Evolutionary conservation across 1,140 invertebrate genomes (phyloP), one percentile per base, ranked within the genome.

Genomic region (Pseudomyrmex gracilis): DNA sequence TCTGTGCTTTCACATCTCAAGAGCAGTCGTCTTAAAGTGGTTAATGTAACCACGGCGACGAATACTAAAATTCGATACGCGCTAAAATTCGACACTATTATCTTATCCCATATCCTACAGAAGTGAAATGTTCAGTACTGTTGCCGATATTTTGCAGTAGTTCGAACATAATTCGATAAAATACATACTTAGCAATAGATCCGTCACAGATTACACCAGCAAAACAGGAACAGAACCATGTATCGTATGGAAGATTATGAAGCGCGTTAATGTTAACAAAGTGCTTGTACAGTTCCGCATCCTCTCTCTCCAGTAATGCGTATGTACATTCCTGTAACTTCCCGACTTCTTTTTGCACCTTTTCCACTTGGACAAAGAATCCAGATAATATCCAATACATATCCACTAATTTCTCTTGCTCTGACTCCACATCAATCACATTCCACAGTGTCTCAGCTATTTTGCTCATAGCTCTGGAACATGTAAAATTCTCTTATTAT

Each of bases 101-200:
- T 94, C 95, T 98, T 98, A 90, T 98, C 98, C 97, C 97, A 98
- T 82, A 98, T 96, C 92, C 97, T 98, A 84, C 90, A 95, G 95
- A 61, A 71, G 67, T 73, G 83, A 67, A 61, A 71, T 12, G 22
- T 55, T 43, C 58, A n/a, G 7, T 22, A 63, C 74, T 83, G 17
- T n/a, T 68, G 24, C 55, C 49, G 71, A 20, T 24, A 68, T 15
- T 74, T n/a, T 77, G 12, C 13, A 82, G 68, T 67, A 82, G n/a
- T 68, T 60, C 66, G 15, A 55, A 61, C 64, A 63, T 60, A 61
- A 64, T n/a, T 63, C 24, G 20, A 10, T 24, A 60, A 34, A 82
- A 83, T 82, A 93, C 89, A 90, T 95, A 97, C 97, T 97, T 97
- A 87, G 96, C 96, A 82, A 98, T 94, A 20, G 97, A 96, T 57